Conservation (phyloP, 2,888 invertebrate species). For the Perithous albicinctus region DNA sequence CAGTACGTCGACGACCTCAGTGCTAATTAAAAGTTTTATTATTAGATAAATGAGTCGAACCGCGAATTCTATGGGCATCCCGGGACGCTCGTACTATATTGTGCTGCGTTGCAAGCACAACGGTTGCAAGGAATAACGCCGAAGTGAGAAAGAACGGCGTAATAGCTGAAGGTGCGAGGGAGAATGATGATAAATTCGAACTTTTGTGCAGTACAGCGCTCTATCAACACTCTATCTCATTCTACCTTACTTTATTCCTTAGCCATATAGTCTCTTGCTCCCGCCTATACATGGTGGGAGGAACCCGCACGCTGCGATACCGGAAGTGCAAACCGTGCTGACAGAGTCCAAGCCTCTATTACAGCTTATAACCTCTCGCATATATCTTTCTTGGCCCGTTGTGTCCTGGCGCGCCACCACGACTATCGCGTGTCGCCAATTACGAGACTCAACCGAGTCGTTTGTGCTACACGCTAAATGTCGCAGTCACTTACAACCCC, state of each 20-base stretch:
- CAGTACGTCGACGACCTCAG: background rate
- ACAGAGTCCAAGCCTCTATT: slow-evolving; percentile 46
- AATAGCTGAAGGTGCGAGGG: background rate
- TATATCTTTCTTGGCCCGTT: slow-evolving; percentile 15
- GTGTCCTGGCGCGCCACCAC: slow-evolving; percentile 44
- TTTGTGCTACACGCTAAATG: slow-evolving; percentile 43
- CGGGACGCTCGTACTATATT: background rate
- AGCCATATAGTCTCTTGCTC: slow-evolving; percentile 14
- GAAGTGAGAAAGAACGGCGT: background rate
- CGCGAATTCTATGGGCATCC: slow-evolving; percentile 45
- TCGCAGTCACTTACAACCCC: slow-evolving; percentile 20
- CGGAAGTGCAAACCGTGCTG: slow-evolving; percentile 59
- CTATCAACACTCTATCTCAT: slow-evolving; percentile 5
- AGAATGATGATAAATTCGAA: slow-evolving; percentile 15
- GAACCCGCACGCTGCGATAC: slow-evolving; percentile 42
- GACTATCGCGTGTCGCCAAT: slow-evolving; percentile 75
- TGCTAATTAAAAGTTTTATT: slow-evolving; percentile 71
- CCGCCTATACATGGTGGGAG: slow-evolving; percentile 3
- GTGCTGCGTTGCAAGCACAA: background rate
- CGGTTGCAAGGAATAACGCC: background rate
- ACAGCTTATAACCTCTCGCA: slow-evolving; percentile 19
- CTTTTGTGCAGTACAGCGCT: slow-evolving; percentile 15
- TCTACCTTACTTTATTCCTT: slow-evolving; percentile 26
- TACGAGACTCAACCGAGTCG: slow-evolving; percentile 66
- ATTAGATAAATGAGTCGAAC: slow-evolving; percentile 72